A percentile compares a stretch with the other conserved stretches of the same genome.
phyloP scores from a whole-genome alignment of 2,888 invertebrate species.

The Pachycephus smyrnensis region DNA sequence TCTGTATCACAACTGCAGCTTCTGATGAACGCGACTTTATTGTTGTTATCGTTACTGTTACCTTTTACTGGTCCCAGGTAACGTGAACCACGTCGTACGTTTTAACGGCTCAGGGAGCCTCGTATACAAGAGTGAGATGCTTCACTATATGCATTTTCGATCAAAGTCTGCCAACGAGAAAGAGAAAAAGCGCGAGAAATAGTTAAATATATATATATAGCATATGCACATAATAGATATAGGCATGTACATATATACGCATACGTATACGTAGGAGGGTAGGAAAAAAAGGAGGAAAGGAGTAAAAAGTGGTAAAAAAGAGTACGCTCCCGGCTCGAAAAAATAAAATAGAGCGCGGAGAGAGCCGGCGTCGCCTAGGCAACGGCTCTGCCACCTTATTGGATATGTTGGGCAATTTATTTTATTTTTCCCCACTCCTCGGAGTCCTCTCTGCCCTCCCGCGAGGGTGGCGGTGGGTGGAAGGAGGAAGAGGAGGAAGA shows the following conservation, averaged over 20 bases:
- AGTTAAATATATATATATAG: not conserved
- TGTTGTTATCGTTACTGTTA: not conserved
- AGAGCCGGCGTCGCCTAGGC: constrained; percentile 59
- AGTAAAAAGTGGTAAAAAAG: constrained; percentile 39
- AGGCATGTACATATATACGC: not conserved
- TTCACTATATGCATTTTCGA: not conserved
- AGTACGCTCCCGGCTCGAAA: constrained; percentile 28
- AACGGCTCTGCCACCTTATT: constrained; percentile 67
- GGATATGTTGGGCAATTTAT: constrained; percentile 67
- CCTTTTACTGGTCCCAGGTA: not conserved
- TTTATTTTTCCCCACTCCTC: constrained; percentile 57
- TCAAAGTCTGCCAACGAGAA: not conserved
- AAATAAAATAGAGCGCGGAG: constrained; percentile 18
- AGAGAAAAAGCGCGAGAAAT: not conserved
- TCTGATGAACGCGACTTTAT: not conserved
- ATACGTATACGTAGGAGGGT: not conserved
- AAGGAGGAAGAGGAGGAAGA: not conserved
- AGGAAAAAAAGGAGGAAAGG: constrained; percentile 20
- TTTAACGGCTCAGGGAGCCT: not conserved
- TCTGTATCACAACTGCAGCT: not conserved
- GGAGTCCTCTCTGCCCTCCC: constrained; percentile 18
- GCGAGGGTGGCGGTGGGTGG: constrained; percentile 20
- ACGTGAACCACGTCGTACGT: not conserved
- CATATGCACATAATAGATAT: not conserved
- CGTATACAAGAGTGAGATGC: not conserved